Evolutionary conservation across 2,797 vertebrate genomes (phyloP).

Genomic region (Liasis olivaceus): DNA sequence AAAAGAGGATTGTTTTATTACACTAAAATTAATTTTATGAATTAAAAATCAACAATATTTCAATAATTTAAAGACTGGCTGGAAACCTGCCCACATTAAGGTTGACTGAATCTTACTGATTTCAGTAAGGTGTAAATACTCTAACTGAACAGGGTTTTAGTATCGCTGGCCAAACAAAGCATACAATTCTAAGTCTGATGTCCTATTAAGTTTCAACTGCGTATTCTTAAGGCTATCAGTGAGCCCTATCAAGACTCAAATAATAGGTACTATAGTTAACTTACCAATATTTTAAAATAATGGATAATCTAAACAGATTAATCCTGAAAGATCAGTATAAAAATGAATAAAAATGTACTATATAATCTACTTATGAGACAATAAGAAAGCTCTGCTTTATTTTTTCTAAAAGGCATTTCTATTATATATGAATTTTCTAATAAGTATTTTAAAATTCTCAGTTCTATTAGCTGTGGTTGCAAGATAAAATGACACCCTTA

Average conservation of each 20-base stretch:
- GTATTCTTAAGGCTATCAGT: slow-evolving; percentile 37
- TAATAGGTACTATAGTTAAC: slow-evolving; percentile 52
- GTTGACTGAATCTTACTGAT: background rate
- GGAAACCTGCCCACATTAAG: background rate
- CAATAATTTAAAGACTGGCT: slow-evolving; percentile 56
- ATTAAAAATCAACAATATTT: slow-evolving; percentile 55
- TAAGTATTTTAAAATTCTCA: slow-evolving; percentile 2
- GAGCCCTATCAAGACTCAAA: slow-evolving; percentile 56
- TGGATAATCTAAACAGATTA: slow-evolving; percentile 54
- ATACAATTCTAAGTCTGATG: slow-evolving; percentile 59
- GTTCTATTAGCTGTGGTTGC: slow-evolving; percentile 20
- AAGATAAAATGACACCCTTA: slow-evolving; percentile 59
- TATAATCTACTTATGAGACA: slow-evolving; percentile 35
- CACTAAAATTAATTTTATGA: slow-evolving; percentile 63
- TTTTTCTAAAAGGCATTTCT: slow-evolving; percentile 21
- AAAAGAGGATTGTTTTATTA: slow-evolving; percentile 65
- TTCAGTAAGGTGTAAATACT: background rate
- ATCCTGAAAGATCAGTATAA: slow-evolving; percentile 11
- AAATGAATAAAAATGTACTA: slow-evolving; percentile 37
- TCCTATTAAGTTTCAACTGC: slow-evolving; percentile 35
- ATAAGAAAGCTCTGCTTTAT: slow-evolving; percentile 33
- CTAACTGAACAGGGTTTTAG: background rate
- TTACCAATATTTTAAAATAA: slow-evolving; percentile 25
- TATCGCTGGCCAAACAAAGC: slow-evolving; percentile 12
- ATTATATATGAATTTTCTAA: background rate